These are phyloP conservation scores for Tauraco hartlaubi DNA, from an alignment of 2,797 vertebrate genomes.

Conservation along the genomic window DNA sequence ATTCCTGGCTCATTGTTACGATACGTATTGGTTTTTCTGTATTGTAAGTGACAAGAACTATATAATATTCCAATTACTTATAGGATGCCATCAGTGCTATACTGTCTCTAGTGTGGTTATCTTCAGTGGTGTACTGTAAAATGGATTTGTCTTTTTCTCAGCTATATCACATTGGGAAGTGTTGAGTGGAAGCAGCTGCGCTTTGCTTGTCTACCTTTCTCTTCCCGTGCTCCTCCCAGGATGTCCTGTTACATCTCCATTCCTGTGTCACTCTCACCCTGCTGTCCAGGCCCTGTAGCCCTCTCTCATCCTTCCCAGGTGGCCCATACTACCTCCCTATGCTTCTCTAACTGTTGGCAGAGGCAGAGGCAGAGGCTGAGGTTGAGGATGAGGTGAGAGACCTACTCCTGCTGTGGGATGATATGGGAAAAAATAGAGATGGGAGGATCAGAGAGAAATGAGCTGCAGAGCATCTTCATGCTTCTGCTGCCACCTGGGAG, in stretches of 20 bases:
- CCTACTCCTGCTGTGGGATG: neutral
- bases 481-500: neutral
- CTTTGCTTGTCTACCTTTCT: neutral
- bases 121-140: neutral
- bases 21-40: neutral
- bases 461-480: neutral
- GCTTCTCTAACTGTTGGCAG: neutral
- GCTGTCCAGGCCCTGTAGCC: neutral
- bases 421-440: neutral
- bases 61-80: neutral
- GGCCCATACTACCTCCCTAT: neutral
- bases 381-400: neutral
- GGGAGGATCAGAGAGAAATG: neutral
- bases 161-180: neutral
- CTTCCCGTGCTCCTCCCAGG: neutral
- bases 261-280: neutral
- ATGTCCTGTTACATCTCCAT: neutral
- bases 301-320: neutral
- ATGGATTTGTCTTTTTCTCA: neutral
- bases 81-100: neutral
- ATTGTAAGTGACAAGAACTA: neutral
- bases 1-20: neutral
- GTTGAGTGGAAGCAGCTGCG: neutral
- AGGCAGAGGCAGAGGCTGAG: neutral
- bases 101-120: neutral